Base-by-base conservation (phyloP, 2,113 vertebrate species). In the Rousettus leschenaultii region DNA sequence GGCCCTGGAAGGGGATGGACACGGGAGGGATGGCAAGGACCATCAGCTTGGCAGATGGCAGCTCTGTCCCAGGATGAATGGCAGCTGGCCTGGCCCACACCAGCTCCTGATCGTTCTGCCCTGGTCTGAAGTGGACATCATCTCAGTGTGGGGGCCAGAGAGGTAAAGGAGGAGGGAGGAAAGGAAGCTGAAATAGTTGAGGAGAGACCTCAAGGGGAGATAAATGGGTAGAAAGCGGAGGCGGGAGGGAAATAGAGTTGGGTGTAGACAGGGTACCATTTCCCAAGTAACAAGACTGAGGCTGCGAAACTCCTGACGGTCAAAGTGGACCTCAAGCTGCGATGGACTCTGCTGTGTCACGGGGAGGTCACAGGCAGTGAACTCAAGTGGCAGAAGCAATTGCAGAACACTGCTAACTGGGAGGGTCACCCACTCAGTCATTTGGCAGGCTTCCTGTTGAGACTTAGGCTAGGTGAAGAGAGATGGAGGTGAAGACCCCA, bases 1-100 rank as follows among this genome's bases (percentile, higher is more conserved):
- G 97, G 98, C 97, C 96, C 97, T 93, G 97, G 97, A 95, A 98
- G 97, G 97, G 93, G 97, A 96, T 74, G 7, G 94, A 70, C 83
- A 94, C 5, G 80, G 53, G 86, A 22, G 48, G 89, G 93, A 80
- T 65, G 3, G 51, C 1, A 45, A 82, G 21, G 43, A 7, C 33
- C 3, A 3, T 0, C 63, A 6, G 66, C 92, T 48, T 10, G 83
- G 94, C 94, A 97, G 91, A 97, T 97, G 97, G 97, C 86, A 18
- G 82, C 86, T 88, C 95, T 71, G 93, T 94, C 78, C 94, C 91
- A 0, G 24, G 74, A 78, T 63, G 80, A 63, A 74, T n/a, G 0
- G 96, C 97, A 97, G 97, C 94, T 97, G 97, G 96, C 80, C 73
- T 30, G 94, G 73, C 90, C 95, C 48, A 85, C 4, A 1, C 53